Percentiles rank a stretch among this genome's conserved stretches.
These are phyloP conservation scores for Onychomys leucogaster DNA, from an alignment of 2,797 vertebrate species.

Conservation along the genomic window DNA sequence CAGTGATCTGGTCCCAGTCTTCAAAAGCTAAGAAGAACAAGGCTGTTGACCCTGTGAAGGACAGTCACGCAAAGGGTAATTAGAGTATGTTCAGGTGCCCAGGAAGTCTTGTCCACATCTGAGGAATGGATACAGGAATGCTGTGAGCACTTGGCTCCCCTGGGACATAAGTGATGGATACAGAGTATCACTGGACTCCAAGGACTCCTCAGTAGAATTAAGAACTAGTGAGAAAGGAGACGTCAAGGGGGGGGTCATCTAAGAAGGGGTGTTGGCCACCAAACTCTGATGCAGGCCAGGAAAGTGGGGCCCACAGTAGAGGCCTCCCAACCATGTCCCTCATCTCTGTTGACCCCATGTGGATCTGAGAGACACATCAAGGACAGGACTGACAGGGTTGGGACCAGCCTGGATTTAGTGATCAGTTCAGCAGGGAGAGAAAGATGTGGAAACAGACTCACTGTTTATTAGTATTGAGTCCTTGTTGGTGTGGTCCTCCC, in stretches of 20 bases:
- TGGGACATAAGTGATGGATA: background rate
- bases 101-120: too few species aligned
- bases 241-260: background rate
- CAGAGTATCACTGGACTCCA: background rate
- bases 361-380: background rate
- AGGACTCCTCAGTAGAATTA: background rate
- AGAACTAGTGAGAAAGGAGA: too few species aligned
- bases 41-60: background rate
- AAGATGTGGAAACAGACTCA: background rate
- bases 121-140: too few species aligned
- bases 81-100: rapidly evolving
- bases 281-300: background rate
- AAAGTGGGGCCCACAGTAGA: background rate
- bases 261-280: background rate
- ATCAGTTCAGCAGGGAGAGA: background rate
- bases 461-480: rapidly evolving
- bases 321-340: background rate
- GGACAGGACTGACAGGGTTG: background rate
- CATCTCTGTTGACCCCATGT: background rate
- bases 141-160: background rate
- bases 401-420: background rate
- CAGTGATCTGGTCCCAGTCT: background rate
- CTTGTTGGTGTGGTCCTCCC: background rate
- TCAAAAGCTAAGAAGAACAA: background rate
- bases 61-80: background rate